Evolutionary conservation across 2,797 vertebrate species (phyloP).

Genomic region (Brotula barbata): DNA sequence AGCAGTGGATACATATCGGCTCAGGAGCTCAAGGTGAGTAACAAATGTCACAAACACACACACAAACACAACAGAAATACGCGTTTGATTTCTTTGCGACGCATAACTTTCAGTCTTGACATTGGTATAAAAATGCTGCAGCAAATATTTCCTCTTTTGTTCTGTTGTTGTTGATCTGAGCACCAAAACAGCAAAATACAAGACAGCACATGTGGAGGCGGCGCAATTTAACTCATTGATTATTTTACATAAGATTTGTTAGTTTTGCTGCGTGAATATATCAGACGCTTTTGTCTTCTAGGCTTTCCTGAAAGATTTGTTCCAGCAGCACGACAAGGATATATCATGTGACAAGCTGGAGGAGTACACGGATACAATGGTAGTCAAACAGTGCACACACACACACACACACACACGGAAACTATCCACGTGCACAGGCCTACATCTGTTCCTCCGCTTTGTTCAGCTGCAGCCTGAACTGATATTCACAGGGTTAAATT

Average conservation of each 20-base stretch:
- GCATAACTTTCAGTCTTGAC: not conserved
- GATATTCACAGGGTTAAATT: no score
- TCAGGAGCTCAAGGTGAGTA: conserved; percentile 85
- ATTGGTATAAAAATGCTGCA: not conserved
- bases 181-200: no score
- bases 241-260: not conserved
- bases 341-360: conserved; percentile 86
- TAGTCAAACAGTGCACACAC: conserved; percentile 57
- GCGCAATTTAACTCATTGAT: no score
- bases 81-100: not conserved
- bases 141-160: conserved; percentile 6
- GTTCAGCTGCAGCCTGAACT: no score
- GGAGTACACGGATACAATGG: conserved; percentile 92
- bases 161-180: no score
- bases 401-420: not conserved
- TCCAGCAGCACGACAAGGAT: conserved; percentile 82
- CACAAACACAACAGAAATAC: not conserved
- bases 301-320: conserved; percentile 92
- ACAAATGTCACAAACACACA: not conserved
- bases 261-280: conserved; percentile 4
- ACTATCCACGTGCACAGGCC: no score
- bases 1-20: conserved; percentile 95
- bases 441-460: no score
- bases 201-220: no score
- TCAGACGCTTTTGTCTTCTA: conserved; percentile 50